phyloP scores from a whole-genome alignment of 2,113 vertebrate species.

The Arvicanthis niloticus region DNA sequence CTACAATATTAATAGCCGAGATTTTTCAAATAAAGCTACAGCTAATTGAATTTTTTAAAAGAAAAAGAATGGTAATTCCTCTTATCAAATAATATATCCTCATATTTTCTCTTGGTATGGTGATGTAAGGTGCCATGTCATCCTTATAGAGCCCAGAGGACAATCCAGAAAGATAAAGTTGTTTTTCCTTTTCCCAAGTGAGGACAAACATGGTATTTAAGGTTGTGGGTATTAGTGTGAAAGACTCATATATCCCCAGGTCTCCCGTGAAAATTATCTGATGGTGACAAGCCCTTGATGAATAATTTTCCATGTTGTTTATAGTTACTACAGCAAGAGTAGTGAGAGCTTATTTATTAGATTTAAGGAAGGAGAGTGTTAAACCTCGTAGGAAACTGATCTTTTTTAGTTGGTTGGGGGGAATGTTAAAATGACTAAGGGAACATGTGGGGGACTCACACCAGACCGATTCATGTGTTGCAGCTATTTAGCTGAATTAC shows the following conservation, averaged over 20 bases:
- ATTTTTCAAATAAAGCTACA: slow-evolving; percentile 53
- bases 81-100: neutral
- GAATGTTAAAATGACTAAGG: slow-evolving; percentile 75
- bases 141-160: neutral
- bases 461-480: slow-evolving; percentile 78
- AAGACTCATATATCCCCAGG: slow-evolving; percentile 11
- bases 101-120: neutral
- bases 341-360: slow-evolving; percentile 40
- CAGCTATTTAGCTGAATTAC: slow-evolving; percentile 78
- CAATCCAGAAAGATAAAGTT: slow-evolving; percentile 42
- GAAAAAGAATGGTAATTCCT: neutral
- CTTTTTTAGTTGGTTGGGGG: slow-evolving; percentile 69
- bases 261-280: slow-evolving; percentile 37
- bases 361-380: slow-evolving; percentile 73
- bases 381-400: slow-evolving; percentile 72
- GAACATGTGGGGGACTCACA: slow-evolving; percentile 79
- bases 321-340: slow-evolving; percentile 47
- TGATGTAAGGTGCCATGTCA: neutral
- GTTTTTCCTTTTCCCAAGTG: slow-evolving; percentile 15
- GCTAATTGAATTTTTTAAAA: neutral
- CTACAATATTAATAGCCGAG: neutral
- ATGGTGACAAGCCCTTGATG: slow-evolving; percentile 33
- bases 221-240: neutral
- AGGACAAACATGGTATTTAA: slow-evolving; percentile 42
- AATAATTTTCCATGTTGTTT: slow-evolving; percentile 68